Evolutionary conservation across 2,888 invertebrate species (phyloP), one percentile per base, ranked within the genome.

Genomic region (Helleia helle): DNA sequence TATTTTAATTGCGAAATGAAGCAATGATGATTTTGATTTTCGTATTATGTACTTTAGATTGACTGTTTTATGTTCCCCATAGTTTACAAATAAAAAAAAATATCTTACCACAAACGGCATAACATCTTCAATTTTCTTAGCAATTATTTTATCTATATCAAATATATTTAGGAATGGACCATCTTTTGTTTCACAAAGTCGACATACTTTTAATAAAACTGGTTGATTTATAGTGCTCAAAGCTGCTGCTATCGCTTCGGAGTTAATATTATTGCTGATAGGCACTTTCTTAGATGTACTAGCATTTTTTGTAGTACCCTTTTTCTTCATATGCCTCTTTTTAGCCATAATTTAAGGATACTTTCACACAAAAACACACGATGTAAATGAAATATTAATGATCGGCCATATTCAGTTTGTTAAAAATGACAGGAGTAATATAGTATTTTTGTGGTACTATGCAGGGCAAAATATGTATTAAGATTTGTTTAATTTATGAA

Each of bases 111-210:
- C 64, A 58, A 86, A 83, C 22, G 84, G 83, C 73, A 86, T 67
- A 36, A 85, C 47, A 18, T 73, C 68, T 22, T 81, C 72, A 44
- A 86, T 79, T 59, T 81, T 84, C 51, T 68, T 79, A 0, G 79
- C 71, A n/a, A 70, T 74, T 8, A 67, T 50, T 52, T 71, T 74
- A 38, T 79, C 84, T 26, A 70, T 58, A 31, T 76, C 81, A 46
- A 85, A 86, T 44, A 86, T 85, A 44, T 85, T 77, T 5, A 83
- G 63, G 46, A 85, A 86, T 1, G 86, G 86, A 0, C 86, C 86
- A 59, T 81, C 79, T 60, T 77, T 80, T 27, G 68, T 54, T 52
- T 79, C 86, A 47, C 86, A 86, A 1, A 86, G 58, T 40, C 86
- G 62, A 53, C 86, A 86, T 11, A 83, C 62, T 63, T 83, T 84